Base-by-base conservation (phyloP, 2,888 invertebrate genomes). In the Chalcis sispes region DNA sequence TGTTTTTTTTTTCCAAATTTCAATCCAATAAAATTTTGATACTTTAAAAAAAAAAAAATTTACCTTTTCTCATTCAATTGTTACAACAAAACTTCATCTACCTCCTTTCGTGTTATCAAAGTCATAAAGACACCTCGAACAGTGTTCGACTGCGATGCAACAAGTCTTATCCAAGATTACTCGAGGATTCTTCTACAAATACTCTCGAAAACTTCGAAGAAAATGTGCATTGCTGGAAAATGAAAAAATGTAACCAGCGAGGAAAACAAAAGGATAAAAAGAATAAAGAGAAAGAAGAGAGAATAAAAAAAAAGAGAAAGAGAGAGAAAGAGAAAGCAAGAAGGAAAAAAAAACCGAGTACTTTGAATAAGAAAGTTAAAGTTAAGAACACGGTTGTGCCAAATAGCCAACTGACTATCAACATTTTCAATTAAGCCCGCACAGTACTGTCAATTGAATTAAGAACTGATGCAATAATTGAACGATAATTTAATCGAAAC, bases 401-500 rank as follows among this genome's bases (percentile, higher is more conserved):
- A 20, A 20, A 20, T 20, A 20, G 20, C 23, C 2, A 50, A 46
- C n/a, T 46, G 2, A 15, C n/a, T n/a, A 15, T 46, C 8, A 15
- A 15, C 8, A 46, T 15, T 54, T 27, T 27, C 23, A 27, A 54
- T 25, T 54, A 27, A 54, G 27, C 7, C 15, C n/a, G n/a, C 2
- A n/a, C 10, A 18, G n/a, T 13, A 32, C n/a, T 58, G 18, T 18
- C 32, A 18, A 32, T 58, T 32, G 56, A 32, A 32, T 32, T 58
- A 58, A 32, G 29, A 32, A n/a, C 32, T 18, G 32, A 18, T 32
- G 32, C 25, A 32, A 32, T 58, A 58, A 58, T 58, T 18, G 18
- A 29, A 18, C 18, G n/a, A 18, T 58, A 32, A 58, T 58, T 58
- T 50, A 50, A 50, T 50, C 20, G 20, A 20, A 50, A 50, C 5